Percentiles rank a stretch among this genome's conserved stretches.
These are phyloP conservation scores for Tringa solitaria DNA, from an alignment of 2,113 vertebrate species.

Conservation along the genomic window DNA sequence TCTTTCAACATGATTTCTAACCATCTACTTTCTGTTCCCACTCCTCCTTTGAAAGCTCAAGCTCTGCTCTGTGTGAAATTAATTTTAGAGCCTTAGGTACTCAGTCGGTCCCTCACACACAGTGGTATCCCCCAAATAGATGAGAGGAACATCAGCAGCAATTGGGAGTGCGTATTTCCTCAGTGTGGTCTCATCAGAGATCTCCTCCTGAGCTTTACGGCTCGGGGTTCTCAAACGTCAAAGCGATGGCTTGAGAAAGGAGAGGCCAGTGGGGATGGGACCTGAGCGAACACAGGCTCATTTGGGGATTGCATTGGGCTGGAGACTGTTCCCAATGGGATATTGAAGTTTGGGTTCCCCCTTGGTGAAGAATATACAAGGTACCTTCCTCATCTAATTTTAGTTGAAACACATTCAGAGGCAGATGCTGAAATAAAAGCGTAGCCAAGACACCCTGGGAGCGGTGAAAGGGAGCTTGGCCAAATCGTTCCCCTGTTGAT, in stretches of 20 bases:
- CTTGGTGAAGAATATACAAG: neutral
- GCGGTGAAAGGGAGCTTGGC: neutral
- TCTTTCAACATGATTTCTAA: neutral
- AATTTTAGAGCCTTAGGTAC: neutral
- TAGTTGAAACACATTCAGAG: neutral
- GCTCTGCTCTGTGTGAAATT: neutral
- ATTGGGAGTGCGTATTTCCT: neutral
- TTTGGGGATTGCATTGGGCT: neutral
- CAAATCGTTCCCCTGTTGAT: neutral
- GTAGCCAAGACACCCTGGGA: neutral
- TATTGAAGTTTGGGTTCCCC: neutral
- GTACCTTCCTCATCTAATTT: neutral
- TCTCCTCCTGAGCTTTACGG: neutral
- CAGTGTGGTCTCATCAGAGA: neutral
- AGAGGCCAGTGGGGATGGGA: neutral
- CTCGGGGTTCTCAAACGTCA: neutral
- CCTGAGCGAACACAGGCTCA: neutral
- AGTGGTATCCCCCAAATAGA: neutral
- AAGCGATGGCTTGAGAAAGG: neutral
- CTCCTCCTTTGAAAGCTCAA: neutral
- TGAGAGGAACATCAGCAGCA: neutral
- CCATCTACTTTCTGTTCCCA: neutral
- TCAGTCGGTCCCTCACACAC: neutral
- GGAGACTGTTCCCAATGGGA: neutral
- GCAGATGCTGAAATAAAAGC: neutral